Conservation (phyloP, 2,113 vertebrate genomes). For the Globicephala melas region DNA sequence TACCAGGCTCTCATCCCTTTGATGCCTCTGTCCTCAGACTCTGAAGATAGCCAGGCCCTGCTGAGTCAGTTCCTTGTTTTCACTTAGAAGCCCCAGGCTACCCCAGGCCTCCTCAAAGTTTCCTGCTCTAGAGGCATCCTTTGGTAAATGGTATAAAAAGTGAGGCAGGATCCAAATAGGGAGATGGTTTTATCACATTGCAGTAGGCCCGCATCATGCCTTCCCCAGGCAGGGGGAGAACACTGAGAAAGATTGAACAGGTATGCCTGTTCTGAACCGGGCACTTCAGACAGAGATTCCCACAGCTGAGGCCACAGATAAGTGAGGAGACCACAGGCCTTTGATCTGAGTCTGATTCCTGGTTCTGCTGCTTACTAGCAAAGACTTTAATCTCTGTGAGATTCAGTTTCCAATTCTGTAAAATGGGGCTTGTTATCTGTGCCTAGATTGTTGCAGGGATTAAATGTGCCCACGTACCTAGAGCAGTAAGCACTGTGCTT, state of each 20-base stretch:
- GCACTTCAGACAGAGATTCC: not conserved
- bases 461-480: not conserved
- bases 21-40: slow-evolving; percentile 30
- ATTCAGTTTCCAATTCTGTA: not conserved
- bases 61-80: slow-evolving; percentile 32
- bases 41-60: slow-evolving; percentile 46
- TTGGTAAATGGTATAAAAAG: not conserved
- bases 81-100: not conserved
- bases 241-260: not conserved
- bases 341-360: not conserved
- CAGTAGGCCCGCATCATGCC: not conserved
- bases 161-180: not conserved
- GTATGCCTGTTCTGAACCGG: not conserved
- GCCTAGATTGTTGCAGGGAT: not conserved
- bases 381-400: not conserved
- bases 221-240: not conserved
- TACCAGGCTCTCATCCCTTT: slow-evolving; percentile 3
- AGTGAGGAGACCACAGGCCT: not conserved
- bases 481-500: not conserved
- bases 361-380: not conserved
- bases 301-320: not conserved
- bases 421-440: not conserved
- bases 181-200: not conserved
- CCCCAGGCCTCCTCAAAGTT: not conserved
- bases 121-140: not conserved